Evolutionary conservation across 2,888 invertebrate genomes (phyloP), one percentile per base, ranked within the genome.

Genomic region (Scaptomyza caliginosa): DNA sequence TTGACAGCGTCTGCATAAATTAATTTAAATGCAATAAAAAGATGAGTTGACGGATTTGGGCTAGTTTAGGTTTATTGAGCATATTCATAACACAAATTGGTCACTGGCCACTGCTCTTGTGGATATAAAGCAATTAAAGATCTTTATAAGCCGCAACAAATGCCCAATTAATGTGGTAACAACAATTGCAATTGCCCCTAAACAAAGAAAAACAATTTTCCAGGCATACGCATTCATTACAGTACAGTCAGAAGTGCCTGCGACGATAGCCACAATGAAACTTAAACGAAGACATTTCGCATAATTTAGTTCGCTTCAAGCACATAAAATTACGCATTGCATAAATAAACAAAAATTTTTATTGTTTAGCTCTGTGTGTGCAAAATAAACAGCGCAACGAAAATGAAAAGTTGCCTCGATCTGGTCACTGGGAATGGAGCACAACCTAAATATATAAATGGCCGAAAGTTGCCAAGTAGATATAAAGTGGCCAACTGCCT

Each of bases 341-440:
- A 60, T 76, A 80, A 80, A 83, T 77, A 86, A 81, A 84, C 77
- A 80, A 23, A 28, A 26, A 48, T 11, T 76, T 77, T 78, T 67
- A 74, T 86, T 59, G 77, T 71, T 82, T 52, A 73, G 55, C 16
- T 76, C 45, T 83, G 65, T 45, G 67, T 40, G 62, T 40, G 62
- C 51, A 69, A 68, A 42, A 74, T 64, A 63, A 70, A 70, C 74
- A 68, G 38, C 64, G 39, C 45, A 32, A 36, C 51, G 38, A 24
- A 58, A 74, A 72, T 52, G 40, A 59, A 83, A 84, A 65, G 48
- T n/a, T 45, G 49, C 30, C 49, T 10, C 30, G 42, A 46, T 72
- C 63, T 59, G 16, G 16, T 21, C 70, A 64, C 36, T 63, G 64
- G 32, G 43, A 52, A 54, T 57, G 60, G 54, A 42, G 13, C 50